Evolutionary conservation across 2,797 vertebrate genomes (phyloP).

Genomic region (Zalophus californianus): DNA sequence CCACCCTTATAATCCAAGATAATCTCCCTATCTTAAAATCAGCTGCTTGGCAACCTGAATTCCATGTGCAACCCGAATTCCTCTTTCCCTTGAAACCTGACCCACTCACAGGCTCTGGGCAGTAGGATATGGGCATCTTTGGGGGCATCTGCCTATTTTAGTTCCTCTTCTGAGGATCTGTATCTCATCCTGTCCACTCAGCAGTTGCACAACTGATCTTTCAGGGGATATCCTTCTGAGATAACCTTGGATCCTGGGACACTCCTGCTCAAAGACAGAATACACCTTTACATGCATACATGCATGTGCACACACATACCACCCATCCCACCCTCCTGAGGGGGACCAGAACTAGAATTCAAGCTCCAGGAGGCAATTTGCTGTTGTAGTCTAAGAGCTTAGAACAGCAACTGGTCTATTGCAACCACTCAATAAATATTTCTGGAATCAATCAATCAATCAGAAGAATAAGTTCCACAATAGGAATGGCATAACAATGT

Average conservation of each 20-base stretch:
- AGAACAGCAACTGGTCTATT: neutral
- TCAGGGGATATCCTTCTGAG: neutral
- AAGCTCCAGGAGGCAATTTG: neutral
- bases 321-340: neutral
- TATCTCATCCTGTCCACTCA: neutral
- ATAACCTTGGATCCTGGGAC: neutral
- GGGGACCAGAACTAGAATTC: neutral
- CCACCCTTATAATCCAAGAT: slow-evolving; percentile 6
- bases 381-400: neutral
- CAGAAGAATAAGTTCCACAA: neutral
- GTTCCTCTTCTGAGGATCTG: neutral
- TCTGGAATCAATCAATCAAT: neutral
- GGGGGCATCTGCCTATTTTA: neutral
- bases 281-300: neutral
- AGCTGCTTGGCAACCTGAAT: neutral
- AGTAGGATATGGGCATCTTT: neutral
- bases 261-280: neutral
- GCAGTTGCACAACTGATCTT: no score
- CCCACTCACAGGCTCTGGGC: neutral
- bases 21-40: neutral
- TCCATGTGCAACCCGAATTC: neutral
- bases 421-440: neutral
- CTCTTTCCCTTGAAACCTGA: neutral
- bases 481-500: neutral
- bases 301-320: rapidly evolving